Percentiles rank a stretch among this genome's conserved stretches.
phyloP scores from a whole-genome alignment of 2,113 vertebrate species.

The Neolamprologus sp. region DNA sequence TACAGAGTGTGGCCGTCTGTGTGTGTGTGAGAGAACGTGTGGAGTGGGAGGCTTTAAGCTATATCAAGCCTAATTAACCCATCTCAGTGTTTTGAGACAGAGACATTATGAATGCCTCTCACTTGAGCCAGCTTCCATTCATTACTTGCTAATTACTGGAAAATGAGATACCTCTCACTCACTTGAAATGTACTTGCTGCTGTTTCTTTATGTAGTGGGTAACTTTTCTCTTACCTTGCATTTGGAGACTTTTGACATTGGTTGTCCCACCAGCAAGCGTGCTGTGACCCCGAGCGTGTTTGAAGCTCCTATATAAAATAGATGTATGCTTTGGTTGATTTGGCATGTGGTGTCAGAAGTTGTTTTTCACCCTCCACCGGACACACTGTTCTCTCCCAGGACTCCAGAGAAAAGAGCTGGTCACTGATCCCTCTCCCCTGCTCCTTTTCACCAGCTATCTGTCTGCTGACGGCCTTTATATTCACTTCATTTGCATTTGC shows the following conservation, averaged over 20 bases:
- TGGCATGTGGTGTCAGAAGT: slow-evolving; percentile 55
- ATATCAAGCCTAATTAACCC: neutral
- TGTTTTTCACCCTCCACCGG: slow-evolving; percentile 63
- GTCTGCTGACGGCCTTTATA: slow-evolving; percentile 22
- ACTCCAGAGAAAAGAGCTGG: slow-evolving; percentile 33
- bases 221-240: neutral
- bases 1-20: neutral
- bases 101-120: neutral
- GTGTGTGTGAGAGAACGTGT: neutral
- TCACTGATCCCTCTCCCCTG: slow-evolving; percentile 42
- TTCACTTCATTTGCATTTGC: slow-evolving; percentile 48
- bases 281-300: neutral
- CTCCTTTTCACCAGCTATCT: slow-evolving; percentile 34
- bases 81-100: neutral
- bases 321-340: slow-evolving; percentile 20
- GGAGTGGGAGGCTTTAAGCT: neutral
- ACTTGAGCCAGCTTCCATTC: slow-evolving; percentile 29
- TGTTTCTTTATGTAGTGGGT: neutral
- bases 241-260: neutral
- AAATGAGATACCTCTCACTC: neutral
- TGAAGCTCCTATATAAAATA: slow-evolving; percentile 15
- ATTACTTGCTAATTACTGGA: slow-evolving; percentile 10
- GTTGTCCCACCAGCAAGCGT: neutral
- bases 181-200: neutral
- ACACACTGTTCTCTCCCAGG: slow-evolving; percentile 56